These are phyloP conservation scores for Petrocephalus zakoni DNA, from an alignment of 2,113 vertebrate species.

Conservation along the genomic window DNA sequence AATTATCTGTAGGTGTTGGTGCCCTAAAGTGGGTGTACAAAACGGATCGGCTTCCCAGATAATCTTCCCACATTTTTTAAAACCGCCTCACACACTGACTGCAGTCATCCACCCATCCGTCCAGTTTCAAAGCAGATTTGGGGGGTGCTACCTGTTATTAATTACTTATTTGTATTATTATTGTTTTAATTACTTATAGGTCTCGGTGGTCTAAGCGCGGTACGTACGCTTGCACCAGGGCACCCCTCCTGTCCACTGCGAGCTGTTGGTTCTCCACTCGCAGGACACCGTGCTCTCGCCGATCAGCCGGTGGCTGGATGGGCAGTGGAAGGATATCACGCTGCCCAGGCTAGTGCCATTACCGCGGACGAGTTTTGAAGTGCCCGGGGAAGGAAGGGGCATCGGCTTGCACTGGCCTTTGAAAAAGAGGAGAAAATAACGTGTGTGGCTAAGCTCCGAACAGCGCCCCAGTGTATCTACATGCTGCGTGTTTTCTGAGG, in stretches of 20 bases:
- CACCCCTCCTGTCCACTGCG: slow-evolving; percentile 67
- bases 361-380: slow-evolving; percentile 63
- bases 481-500: neutral
- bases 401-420: slow-evolving; percentile 64
- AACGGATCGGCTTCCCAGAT: neutral
- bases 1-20: neutral
- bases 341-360: slow-evolving; percentile 74
- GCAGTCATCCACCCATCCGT: neutral
- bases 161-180: neutral
- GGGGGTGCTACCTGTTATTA: neutral
- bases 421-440: slow-evolving; percentile 20
- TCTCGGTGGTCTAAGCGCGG: neutral
- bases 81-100: neutral
- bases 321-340: slow-evolving; percentile 71
- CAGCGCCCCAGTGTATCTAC: neutral
- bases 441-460: neutral
- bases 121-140: neutral
- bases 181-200: neutral
- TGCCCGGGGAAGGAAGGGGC: slow-evolving; percentile 61
- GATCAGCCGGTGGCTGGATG: slow-evolving; percentile 63
- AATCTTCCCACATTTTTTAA: neutral
- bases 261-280: slow-evolving; percentile 58
- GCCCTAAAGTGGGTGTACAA: neutral
- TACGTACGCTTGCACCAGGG: slow-evolving; percentile 77
- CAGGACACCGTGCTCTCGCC: slow-evolving; percentile 64